These are phyloP conservation scores for Andrena chrysosceles DNA, from an alignment of 2,888 invertebrate genomes.

Conservation along the genomic window DNA sequence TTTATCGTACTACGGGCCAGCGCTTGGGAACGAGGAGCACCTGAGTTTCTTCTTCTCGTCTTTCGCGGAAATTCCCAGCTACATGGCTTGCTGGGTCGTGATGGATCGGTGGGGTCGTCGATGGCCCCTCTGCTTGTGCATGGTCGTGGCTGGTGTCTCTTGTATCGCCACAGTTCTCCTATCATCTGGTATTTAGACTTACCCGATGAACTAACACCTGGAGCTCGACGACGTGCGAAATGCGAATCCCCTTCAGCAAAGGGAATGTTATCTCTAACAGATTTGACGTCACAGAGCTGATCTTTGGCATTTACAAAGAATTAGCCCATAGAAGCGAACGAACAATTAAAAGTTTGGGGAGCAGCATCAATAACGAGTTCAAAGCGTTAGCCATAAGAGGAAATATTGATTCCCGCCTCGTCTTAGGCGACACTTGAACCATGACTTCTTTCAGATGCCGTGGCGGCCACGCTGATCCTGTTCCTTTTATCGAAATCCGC, in stretches of 20 bases:
- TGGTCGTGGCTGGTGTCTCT: conserved; percentile 90
- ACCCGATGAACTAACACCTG: conserved; percentile 23
- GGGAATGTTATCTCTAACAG: no score
- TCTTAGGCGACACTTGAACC: not conserved
- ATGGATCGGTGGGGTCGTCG: conserved; percentile 95
- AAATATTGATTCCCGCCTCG: not conserved
- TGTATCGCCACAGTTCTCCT: conserved; percentile 94
- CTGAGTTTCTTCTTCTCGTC: conserved; percentile 95
- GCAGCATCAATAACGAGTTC: no score
- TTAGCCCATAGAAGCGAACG: no score
- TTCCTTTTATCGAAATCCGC: conserved; percentile 94
- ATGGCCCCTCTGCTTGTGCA: conserved; percentile 94
- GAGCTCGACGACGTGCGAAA: not conserved
- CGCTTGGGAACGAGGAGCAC: conserved; percentile 94
- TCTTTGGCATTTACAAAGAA: no score
- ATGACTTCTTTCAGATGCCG: conserved; percentile 87
- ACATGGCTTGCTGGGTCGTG: conserved; percentile 94
- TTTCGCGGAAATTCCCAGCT: conserved; percentile 95
- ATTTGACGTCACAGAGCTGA: no score
- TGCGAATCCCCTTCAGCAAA: no score
- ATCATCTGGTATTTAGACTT: conserved; percentile 88
- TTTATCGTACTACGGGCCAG: conserved; percentile 95
- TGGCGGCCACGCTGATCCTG: conserved; percentile 90
- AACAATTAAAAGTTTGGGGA: no score
- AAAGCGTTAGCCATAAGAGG: not conserved